A percentile compares a stretch with the other conserved stretches of the same genome.
phyloP scores from a whole-genome alignment of 2,797 vertebrate genomes.

The Acanthornis magna region DNA sequence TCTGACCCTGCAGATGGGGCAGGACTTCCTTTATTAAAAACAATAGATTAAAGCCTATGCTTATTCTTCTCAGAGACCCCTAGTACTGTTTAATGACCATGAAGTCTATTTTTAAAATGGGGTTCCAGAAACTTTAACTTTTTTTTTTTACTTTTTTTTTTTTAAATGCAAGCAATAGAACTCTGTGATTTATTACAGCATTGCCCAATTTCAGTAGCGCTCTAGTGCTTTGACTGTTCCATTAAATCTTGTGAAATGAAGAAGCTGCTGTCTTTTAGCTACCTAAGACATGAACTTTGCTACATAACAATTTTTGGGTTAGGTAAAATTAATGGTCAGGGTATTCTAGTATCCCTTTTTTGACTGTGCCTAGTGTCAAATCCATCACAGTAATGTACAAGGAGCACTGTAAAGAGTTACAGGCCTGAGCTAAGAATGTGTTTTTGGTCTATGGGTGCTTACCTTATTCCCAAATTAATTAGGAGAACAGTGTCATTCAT shows the following conservation, averaged over 20 bases:
- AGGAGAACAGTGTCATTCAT: not conserved
- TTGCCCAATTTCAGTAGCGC: conserved; percentile 38
- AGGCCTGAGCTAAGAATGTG: not conserved
- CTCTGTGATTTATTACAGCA: conserved; percentile 15
- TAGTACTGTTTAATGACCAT: conserved; percentile 34
- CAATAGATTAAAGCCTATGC: conserved; percentile 48
- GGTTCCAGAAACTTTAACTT: not conserved
- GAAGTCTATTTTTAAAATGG: conserved; percentile 44
- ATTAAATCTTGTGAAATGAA: conserved; percentile 13
- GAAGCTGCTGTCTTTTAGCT: not conserved
- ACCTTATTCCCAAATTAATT: not conserved
- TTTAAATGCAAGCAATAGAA: not conserved
- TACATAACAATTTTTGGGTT: not conserved
- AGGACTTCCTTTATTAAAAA: conserved; percentile 67
- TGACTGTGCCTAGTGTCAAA: not conserved
- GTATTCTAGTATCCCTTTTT: not conserved
- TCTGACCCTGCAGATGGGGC: conserved; percentile 54
- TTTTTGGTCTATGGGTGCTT: not conserved
- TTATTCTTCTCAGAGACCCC: conserved; percentile 22
- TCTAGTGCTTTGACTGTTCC: not conserved
- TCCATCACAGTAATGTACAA: not conserved
- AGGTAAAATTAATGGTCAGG: not conserved
- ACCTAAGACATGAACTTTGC: not conserved
- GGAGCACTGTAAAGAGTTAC: not conserved
- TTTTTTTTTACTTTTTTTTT: not conserved